These are phyloP conservation scores for Bothrops jararaca DNA, from an alignment of 2,113 vertebrate species.

Conservation along the genomic window DNA sequence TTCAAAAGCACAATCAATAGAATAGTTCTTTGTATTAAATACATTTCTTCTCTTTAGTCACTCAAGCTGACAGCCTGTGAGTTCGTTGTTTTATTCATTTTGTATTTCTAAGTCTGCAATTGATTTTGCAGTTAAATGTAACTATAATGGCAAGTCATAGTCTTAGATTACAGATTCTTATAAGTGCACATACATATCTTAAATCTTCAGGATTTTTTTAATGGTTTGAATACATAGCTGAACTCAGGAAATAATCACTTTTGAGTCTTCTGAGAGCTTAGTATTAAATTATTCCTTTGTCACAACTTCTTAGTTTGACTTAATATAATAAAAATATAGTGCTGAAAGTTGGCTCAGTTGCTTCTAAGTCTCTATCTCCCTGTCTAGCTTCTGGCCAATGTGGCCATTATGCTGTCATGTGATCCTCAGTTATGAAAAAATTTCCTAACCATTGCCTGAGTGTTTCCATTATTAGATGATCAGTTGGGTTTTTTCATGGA, in stretches of 20 bases:
- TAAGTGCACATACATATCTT: background rate
- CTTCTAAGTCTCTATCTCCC: too few species aligned
- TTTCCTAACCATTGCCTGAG: background rate
- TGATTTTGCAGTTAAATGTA: conserved; percentile 26
- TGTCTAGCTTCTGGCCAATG: background rate
- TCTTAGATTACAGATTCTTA: background rate
- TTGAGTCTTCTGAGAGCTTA: conserved; percentile 15
- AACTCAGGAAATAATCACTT: conserved; percentile 18
- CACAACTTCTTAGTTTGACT: conserved; percentile 24
- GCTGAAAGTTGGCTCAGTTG: background rate
- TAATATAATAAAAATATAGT: background rate
- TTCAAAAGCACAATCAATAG: conserved; percentile 44
- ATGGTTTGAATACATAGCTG: background rate
- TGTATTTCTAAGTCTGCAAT: conserved; percentile 34
- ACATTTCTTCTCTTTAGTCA: conserved; percentile 11
- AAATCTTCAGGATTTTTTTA: background rate
- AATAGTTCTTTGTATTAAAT: conserved; percentile 49
- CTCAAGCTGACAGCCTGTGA: conserved; percentile 30
- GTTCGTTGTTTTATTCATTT: background rate
- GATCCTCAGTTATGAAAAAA: too few species aligned
- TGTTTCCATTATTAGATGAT: background rate
- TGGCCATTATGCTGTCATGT: background rate
- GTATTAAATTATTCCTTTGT: conserved; percentile 8
- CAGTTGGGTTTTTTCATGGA: background rate
- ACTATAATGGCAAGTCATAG: conserved; percentile 8